These are phyloP conservation scores for Australoheros facetus DNA, from an alignment of 2,797 vertebrate species.

Conservation along the genomic window DNA sequence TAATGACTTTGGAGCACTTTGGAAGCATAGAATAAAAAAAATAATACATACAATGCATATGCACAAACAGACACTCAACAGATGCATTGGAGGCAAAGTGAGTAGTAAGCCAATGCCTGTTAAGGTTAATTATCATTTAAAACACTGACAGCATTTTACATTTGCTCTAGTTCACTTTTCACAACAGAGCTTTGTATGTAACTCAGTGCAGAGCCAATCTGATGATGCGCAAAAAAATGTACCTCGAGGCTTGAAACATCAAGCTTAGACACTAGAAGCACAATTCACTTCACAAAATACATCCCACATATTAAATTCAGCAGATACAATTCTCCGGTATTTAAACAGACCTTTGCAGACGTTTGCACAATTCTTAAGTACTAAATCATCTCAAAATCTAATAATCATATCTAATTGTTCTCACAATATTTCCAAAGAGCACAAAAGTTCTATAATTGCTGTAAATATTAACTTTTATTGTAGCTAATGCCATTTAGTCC, in stretches of 20 bases:
- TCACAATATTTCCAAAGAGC: neutral
- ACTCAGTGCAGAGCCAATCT: constrained; percentile 34
- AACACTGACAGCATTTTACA: constrained; percentile 49
- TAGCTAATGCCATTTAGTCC: neutral
- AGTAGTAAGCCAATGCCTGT: constrained; percentile 49
- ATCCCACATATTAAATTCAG: constrained; percentile 29
- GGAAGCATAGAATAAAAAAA: constrained; percentile 56
- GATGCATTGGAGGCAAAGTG: constrained; percentile 23
- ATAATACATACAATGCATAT: constrained; percentile 3
- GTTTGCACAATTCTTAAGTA: constrained; percentile 9
- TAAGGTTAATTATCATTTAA: constrained; percentile 65
- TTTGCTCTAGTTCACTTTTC: constrained; percentile 40
- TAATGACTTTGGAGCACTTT: constrained; percentile 69
- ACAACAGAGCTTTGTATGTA: constrained; percentile 26
- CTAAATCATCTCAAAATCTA: constrained; percentile 22
- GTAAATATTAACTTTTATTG: constrained; percentile 3
- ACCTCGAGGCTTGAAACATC: constrained; percentile 43
- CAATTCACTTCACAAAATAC: constrained; percentile 30
- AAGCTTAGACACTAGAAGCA: constrained; percentile 31
- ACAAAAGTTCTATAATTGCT: constrained; percentile 1
- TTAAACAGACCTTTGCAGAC: constrained; percentile 26
- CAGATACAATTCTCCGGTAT: constrained; percentile 1
- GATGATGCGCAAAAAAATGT: constrained; percentile 57
- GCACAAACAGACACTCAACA: constrained; percentile 6
- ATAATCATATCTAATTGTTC: constrained; percentile 8